Evolutionary conservation across 1,140 invertebrate species (phyloP).

Genomic region (Tetramorium parvispinum): DNA sequence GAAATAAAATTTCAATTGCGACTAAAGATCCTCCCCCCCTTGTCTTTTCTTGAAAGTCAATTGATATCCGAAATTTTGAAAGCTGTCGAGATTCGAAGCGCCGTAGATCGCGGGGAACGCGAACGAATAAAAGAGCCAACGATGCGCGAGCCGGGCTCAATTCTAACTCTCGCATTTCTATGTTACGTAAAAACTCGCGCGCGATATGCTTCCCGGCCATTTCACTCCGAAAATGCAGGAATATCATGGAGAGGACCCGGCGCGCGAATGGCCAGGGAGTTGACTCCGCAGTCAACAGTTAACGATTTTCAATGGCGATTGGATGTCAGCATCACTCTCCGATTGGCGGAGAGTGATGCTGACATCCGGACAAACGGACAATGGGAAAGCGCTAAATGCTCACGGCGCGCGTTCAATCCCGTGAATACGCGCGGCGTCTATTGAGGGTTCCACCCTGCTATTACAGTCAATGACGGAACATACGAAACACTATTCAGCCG

Average conservation of each 20-base stretch:
- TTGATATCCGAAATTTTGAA: background rate
- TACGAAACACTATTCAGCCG: slow-evolving; percentile 76
- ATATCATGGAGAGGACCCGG: slow-evolving; percentile 41
- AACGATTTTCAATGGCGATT: slow-evolving; percentile 58
- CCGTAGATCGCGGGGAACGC: background rate
- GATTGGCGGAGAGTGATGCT: slow-evolving; percentile 72
- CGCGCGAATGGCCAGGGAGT: slow-evolving; percentile 43
- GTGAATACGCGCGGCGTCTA: slow-evolving; percentile 71
- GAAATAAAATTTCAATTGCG: background rate
- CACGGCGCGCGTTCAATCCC: slow-evolving; percentile 69
- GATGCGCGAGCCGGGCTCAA: background rate
- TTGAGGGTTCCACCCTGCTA: slow-evolving; percentile 75
- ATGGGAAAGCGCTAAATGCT: slow-evolving; percentile 74
- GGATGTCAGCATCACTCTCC: slow-evolving; percentile 76
- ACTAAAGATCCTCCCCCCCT: background rate
- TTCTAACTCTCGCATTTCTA: slow-evolving; percentile 31
- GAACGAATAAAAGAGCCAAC: slow-evolving; percentile 7
- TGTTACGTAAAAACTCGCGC: slow-evolving; percentile 6
- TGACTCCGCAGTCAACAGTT: slow-evolving; percentile 56
- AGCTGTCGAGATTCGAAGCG: background rate
- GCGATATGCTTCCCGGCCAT: slow-evolving; percentile 16
- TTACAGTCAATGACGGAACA: slow-evolving; percentile 77
- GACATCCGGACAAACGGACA: slow-evolving; percentile 67
- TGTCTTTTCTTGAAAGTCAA: background rate
- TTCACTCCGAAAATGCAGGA: slow-evolving; percentile 36